Percentiles rank a stretch among this genome's conserved stretches.
phyloP scores from a whole-genome alignment of 2,797 vertebrate genomes.

The Vireo griseus region DNA sequence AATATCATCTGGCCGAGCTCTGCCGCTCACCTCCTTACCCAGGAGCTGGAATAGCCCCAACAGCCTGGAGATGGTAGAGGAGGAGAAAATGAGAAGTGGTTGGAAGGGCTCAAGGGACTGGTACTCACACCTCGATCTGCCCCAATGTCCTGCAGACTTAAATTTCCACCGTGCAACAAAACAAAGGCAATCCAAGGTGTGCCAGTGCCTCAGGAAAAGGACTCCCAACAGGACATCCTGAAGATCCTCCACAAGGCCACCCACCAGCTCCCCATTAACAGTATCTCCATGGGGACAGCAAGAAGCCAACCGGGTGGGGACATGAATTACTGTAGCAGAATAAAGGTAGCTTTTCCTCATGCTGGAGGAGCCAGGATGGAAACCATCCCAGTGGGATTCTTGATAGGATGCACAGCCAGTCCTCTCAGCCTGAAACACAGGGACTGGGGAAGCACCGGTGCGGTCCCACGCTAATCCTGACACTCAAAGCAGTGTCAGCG shows the following conservation, averaged over 20 bases:
- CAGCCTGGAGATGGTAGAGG: rapidly evolving
- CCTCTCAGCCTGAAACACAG: neutral
- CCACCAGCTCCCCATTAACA: neutral
- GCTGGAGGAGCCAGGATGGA: neutral
- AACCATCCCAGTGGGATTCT: neutral
- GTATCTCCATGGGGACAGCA: neutral
- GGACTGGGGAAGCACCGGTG: neutral
- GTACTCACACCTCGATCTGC: rapidly evolving
- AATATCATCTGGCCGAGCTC: neutral
- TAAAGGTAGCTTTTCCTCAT: neutral
- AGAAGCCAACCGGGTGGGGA: neutral
- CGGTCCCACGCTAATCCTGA: rapidly evolving
- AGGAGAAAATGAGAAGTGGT: neutral
- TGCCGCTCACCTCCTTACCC: neutral
- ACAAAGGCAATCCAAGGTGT: neutral
- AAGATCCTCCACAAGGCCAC: neutral
- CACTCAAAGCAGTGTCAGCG: neutral
- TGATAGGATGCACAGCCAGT: rapidly evolving
- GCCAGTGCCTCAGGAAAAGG: neutral
- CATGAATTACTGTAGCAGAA: neutral
- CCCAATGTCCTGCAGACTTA: rapidly evolving
- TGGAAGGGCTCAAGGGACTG: neutral
- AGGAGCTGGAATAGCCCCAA: neutral
- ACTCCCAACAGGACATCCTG: neutral
- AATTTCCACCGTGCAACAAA: neutral